phyloP scores from a whole-genome alignment of 2,113 vertebrate species.

The Paracyprichromis sp. region DNA sequence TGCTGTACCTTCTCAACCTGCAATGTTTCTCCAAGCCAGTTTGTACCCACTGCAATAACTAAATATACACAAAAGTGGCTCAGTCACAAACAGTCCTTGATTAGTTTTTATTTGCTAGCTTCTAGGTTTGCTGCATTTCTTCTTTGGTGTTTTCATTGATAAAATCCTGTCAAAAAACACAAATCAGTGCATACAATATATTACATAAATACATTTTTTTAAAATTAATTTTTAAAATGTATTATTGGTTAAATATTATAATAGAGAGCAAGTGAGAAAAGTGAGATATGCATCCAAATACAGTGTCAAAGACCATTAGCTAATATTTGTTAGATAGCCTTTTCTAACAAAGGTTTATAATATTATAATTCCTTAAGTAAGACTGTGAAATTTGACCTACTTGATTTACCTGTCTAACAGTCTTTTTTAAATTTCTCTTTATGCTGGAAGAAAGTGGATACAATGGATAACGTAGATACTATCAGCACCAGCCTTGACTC shows the following conservation, averaged over 20 bases:
- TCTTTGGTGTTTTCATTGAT: not conserved
- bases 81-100: not conserved
- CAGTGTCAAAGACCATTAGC: not conserved
- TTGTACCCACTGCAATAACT: not conserved
- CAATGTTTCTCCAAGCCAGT: not conserved
- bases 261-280: not conserved
- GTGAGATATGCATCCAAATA: not conserved
- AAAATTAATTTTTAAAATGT: not conserved
- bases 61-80: not conserved
- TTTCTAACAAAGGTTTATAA: not conserved
- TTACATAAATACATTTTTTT: not conserved
- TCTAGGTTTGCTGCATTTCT: not conserved
- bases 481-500: rapidly evolving
- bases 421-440: not conserved
- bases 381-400: not conserved
- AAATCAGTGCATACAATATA: not conserved
- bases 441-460: not conserved
- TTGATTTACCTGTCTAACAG: not conserved
- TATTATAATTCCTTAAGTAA: not conserved
- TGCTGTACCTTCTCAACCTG: not conserved
- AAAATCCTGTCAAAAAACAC: not conserved
- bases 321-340: not conserved
- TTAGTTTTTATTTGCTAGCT: not conserved
- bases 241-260: not conserved
- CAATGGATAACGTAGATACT: not conserved